Evolutionary conservation across 2,113 vertebrate genomes (phyloP), one percentile per base, ranked within the genome.

Genomic region (mouse (Mus musculus)): DNA sequence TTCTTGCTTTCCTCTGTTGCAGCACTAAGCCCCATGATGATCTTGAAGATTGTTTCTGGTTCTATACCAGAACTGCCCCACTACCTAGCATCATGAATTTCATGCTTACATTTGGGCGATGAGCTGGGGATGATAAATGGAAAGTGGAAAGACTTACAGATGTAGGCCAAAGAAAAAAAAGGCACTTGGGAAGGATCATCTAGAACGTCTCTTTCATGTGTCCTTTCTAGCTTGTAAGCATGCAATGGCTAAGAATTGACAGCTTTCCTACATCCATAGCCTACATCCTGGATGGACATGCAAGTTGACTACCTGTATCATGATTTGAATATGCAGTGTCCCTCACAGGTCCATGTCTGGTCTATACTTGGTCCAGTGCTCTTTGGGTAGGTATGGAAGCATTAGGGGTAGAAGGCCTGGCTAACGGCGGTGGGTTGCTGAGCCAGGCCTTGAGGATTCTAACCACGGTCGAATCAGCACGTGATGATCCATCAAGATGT

Each of bases 301-400:
- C 0, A 13, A 19, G 20, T 12, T 4, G 0, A 39, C 36, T 14
- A 17, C 52, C 16, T 6, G 13, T 13, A 3, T 19, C 42, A 20
- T 30, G 49, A 13, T 36, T 59, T 82, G 33, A 13, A 22, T 39
- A 9, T 22, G 78, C 54, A 22, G 19, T n/a, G 78, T 59, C 4
- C 33, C 78, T 56, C 16, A 4, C 8, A 36, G 52, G 42, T 26
- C 52, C 2, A 6, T n/a, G 36, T 39, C 36, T 69, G 33, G 36
- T 39, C 36, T 69, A 69, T 13, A 69, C 30, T 33, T 69, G 67
- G 67, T 5, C 16, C 30, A 69, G 30, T 69, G 67, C 11, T 16
- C 13, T 69, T 13, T 36, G 20, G 30, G 10, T 10, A 82, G 11
- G 36, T 39, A 3, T 39, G 16, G 80, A 39, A 39, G 9, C 19